These are phyloP conservation scores for Polymixis flavicincta DNA, from an alignment of 2,888 invertebrate genomes.

Conservation along the genomic window DNA sequence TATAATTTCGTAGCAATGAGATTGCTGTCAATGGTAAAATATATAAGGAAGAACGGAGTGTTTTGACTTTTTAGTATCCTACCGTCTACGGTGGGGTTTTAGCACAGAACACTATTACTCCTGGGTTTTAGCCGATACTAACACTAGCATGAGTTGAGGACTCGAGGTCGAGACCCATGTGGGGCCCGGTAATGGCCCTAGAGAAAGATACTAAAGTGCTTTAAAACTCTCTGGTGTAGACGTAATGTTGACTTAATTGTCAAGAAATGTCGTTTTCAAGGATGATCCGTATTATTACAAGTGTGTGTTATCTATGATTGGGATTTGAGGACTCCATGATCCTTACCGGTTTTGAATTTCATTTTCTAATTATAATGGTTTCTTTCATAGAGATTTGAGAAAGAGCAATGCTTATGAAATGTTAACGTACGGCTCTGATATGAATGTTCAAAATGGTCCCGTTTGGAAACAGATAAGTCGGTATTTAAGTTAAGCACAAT, in stretches of 20 bases:
- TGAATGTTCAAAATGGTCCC: neutral
- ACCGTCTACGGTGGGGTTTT: too few relatives aligned
- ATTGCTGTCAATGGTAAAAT: neutral
- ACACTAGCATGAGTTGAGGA: neutral
- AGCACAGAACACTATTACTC: too few relatives aligned
- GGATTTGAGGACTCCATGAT: neutral
- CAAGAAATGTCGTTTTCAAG: slow-evolving; percentile 12
- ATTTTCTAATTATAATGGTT: neutral
- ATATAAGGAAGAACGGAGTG: neutral
- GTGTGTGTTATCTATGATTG: neutral
- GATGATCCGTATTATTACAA: neutral
- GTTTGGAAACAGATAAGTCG: slow-evolving; percentile 7
- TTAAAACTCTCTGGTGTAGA: neutral
- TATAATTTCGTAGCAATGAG: too few relatives aligned
- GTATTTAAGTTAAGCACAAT: slow-evolving; percentile 10
- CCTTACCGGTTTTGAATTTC: neutral
- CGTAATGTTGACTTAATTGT: neutral
- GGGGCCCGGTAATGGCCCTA: neutral
- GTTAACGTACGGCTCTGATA: slow-evolving; percentile 38
- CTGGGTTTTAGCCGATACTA: too few relatives aligned
- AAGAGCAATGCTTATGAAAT: slow-evolving; percentile 9
- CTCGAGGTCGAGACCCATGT: neutral
- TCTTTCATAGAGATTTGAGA: neutral
- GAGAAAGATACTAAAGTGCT: neutral
- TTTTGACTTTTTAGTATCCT: neutral